Evolutionary conservation across 2,113 vertebrate species (phyloP).

Genomic region (Lichenostomus cassidix): DNA sequence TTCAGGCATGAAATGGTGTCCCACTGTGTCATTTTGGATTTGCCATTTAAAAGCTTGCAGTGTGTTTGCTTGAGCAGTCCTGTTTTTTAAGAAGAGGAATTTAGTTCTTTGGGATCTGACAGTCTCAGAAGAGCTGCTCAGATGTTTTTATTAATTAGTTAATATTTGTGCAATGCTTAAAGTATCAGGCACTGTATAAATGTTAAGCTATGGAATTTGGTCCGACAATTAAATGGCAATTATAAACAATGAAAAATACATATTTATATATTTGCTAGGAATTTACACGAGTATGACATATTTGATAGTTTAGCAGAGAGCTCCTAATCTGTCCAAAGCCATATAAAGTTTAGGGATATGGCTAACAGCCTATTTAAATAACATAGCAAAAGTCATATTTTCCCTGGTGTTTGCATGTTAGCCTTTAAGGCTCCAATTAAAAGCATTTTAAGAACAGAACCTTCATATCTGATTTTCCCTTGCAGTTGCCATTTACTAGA

Average conservation of each 20-base stretch:
- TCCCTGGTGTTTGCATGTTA: background rate
- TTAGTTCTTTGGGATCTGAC: constrained; percentile 34
- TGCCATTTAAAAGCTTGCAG: constrained; percentile 13
- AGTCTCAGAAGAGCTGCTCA: constrained; percentile 49
- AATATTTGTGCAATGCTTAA: constrained; percentile 58
- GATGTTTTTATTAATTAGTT: constrained; percentile 64
- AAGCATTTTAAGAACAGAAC: constrained; percentile 8
- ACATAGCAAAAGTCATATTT: constrained; percentile 37
- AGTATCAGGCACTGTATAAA: constrained; percentile 28
- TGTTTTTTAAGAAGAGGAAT: background rate
- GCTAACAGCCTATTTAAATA: constrained; percentile 56
- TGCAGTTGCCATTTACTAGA: background rate
- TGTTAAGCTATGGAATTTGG: constrained; percentile 50
- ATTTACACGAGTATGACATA: constrained; percentile 11
- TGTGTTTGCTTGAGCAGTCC: background rate
- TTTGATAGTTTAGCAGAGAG: constrained; percentile 31
- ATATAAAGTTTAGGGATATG: constrained; percentile 40
- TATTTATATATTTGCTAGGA: constrained; percentile 50
- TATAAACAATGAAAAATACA: constrained; percentile 36
- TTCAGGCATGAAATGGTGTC: constrained; percentile 42
- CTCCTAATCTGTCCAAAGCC: constrained; percentile 42
- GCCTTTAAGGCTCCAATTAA: constrained; percentile 18
- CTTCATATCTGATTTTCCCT: background rate
- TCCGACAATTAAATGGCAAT: constrained; percentile 36
- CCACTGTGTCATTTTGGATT: constrained; percentile 42